phyloP scores from a whole-genome alignment of 2,888 invertebrate genomes.

The Dugesia japonica region DNA sequence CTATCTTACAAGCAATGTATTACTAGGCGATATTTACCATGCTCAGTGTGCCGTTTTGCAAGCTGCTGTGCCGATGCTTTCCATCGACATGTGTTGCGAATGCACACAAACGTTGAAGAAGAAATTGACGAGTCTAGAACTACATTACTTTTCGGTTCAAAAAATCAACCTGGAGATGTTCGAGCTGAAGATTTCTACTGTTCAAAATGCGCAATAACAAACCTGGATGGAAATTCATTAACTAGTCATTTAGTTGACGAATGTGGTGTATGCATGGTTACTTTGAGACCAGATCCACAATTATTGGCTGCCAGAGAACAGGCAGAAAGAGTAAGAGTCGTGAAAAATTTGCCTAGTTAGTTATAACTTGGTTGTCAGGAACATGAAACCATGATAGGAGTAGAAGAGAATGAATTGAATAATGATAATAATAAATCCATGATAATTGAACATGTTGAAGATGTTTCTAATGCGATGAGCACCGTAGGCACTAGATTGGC shows the following conservation, averaged over 20 bases:
- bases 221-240: constrained; percentile 27
- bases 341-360: background rate
- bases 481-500: background rate
- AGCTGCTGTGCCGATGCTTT: constrained; percentile 31
- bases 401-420: background rate
- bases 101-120: constrained; percentile 16
- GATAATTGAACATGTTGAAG: background rate
- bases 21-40: constrained; percentile 31
- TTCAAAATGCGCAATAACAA: constrained; percentile 16
- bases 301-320: constrained; percentile 17
- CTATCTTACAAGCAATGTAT: no score
- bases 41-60: constrained; percentile 31
- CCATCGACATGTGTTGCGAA: constrained; percentile 27
- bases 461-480: background rate
- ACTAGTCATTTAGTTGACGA: constrained; percentile 32
- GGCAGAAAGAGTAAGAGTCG: background rate
- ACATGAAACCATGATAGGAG: background rate
- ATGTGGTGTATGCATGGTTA: constrained; percentile 27
- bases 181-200: constrained; percentile 25
- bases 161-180: background rate
- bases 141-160: background rate
- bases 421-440: background rate
- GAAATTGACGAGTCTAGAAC: background rate
- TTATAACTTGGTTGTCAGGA: background rate
- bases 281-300: constrained; percentile 24